Percentiles rank a stretch among this genome's conserved stretches.
phyloP scores from a whole-genome alignment of 2,113 vertebrate genomes.

The Prunella fulvescens region DNA sequence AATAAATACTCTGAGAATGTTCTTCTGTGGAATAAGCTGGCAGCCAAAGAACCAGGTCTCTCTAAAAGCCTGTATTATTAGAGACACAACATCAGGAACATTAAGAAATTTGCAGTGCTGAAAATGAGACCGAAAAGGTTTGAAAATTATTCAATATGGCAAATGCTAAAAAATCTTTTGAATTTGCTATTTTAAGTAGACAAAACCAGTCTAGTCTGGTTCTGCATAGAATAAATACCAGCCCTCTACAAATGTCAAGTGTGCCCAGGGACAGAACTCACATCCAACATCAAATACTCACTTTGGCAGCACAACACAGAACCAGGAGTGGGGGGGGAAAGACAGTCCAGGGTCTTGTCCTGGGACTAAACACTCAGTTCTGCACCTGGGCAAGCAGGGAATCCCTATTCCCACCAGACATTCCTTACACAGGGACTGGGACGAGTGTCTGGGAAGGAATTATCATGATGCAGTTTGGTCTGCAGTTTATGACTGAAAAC shows the following conservation, averaged over 20 bases:
- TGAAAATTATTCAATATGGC: neutral
- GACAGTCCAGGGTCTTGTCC: neutral
- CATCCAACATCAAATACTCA: neutral
- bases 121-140: neutral
- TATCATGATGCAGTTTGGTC: neutral
- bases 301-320: neutral
- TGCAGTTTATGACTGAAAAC: neutral
- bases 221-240: neutral
- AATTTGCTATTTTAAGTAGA: neutral
- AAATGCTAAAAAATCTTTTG: neutral
- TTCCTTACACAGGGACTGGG: neutral
- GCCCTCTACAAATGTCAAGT: neutral
- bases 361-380: neutral
- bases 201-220: neutral
- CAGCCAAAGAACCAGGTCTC: neutral
- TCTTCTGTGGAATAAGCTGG: neutral
- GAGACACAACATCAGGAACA: neutral
- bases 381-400: neutral
- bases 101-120: neutral
- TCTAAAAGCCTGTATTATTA: neutral
- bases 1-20: neutral
- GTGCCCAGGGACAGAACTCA: neutral
- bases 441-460: neutral
- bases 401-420: neutral
- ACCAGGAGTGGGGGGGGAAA: neutral